phyloP scores from a whole-genome alignment of 2,113 vertebrate species.

The Microtus oregoni region DNA sequence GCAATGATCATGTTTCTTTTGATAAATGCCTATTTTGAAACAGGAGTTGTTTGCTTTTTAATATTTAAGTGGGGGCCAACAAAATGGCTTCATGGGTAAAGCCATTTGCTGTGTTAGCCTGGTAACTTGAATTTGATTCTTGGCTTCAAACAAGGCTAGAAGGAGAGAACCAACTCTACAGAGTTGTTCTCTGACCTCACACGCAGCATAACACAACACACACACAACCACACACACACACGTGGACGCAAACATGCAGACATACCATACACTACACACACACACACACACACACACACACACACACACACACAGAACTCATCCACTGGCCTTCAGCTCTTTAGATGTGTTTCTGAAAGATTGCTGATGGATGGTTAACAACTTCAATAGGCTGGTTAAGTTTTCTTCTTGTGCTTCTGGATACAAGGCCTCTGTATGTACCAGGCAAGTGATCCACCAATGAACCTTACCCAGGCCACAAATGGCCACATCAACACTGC shows the following conservation, averaged over 20 bases:
- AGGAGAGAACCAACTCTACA: background rate
- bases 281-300: background rate
- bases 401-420: background rate
- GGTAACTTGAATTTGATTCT: background rate
- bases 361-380: background rate
- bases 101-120: background rate
- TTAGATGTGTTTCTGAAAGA: background rate
- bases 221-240: background rate
- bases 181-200: background rate
- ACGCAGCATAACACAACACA: background rate
- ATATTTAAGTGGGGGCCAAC: background rate
- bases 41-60: background rate
- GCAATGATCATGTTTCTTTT: background rate
- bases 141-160: background rate
- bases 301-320: background rate
- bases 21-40: background rate
- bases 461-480: background rate
- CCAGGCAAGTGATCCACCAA: background rate
- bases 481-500: background rate
- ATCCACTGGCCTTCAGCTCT: background rate
- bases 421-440: background rate
- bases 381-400: background rate
- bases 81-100: background rate
- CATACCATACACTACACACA: no score
- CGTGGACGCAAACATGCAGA: no score